These are phyloP conservation scores for Villa cingulata DNA, from an alignment of 2,888 invertebrate species.

Conservation along the genomic window DNA sequence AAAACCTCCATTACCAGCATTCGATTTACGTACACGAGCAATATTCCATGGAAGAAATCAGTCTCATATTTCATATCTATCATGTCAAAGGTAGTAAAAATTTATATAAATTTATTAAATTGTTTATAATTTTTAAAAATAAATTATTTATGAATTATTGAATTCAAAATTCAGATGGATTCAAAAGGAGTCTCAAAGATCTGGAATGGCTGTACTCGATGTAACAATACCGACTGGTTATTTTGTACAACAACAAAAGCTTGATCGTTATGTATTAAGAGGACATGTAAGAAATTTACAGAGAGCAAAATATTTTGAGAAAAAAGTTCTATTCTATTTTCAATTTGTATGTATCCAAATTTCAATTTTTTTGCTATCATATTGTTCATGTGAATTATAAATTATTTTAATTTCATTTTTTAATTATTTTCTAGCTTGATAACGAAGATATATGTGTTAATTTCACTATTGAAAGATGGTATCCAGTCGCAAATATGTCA, in stretches of 20 bases:
- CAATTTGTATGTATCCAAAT: constrained; percentile 70
- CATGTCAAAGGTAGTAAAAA: constrained; percentile 85
- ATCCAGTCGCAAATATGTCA: constrained; percentile 93
- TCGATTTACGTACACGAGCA: constrained; percentile 60
- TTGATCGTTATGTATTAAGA: constrained; percentile 75
- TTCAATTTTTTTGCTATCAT: no score
- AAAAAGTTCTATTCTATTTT: constrained; percentile 85
- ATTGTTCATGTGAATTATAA: no score
- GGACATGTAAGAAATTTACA: constrained; percentile 65
- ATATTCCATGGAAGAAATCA: constrained; percentile 80
- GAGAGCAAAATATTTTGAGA: constrained; percentile 66
- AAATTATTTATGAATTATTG: background rate
- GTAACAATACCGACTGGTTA: constrained; percentile 83
- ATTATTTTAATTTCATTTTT: background rate
- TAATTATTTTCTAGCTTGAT: constrained; percentile 50
- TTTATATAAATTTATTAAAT: background rate
- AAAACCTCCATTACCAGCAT: constrained; percentile 66
- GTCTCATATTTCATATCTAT: constrained; percentile 76
- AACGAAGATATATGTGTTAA: constrained; percentile 75
- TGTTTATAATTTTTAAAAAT: background rate
- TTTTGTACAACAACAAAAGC: constrained; percentile 76
- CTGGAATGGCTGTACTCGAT: constrained; percentile 79
- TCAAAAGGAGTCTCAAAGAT: constrained; percentile 60
- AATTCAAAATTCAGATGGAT: constrained; percentile 54
- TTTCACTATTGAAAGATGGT: constrained; percentile 89